These are phyloP conservation scores for Callocephalon fimbriatum DNA, from an alignment of 2,113 vertebrate species.

Conservation along the genomic window DNA sequence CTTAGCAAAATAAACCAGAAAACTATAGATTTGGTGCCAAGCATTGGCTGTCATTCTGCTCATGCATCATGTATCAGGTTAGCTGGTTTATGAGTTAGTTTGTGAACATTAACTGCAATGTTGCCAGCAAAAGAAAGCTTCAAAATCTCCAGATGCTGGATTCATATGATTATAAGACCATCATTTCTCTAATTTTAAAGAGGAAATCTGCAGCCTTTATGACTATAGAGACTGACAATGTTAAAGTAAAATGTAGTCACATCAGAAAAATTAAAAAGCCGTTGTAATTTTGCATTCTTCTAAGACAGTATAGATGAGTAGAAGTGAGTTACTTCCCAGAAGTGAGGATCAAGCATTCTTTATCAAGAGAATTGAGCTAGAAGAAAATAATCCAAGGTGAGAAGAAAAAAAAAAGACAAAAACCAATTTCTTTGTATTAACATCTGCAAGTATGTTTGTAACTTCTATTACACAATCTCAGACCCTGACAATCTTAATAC, in stretches of 20 bases:
- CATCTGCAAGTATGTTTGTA: background rate
- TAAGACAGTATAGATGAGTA: background rate
- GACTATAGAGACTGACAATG: background rate
- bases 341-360: background rate
- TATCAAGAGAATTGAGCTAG: background rate
- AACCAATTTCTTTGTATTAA: background rate
- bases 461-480: background rate
- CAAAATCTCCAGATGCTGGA: background rate
- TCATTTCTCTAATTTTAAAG: background rate
- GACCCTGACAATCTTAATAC: background rate
- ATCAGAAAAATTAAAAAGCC: background rate
- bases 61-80: background rate
- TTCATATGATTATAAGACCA: background rate
- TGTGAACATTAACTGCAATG: background rate
- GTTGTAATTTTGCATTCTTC: background rate
- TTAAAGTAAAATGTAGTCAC: background rate
- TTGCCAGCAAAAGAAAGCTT: background rate
- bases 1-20: background rate
- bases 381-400: background rate
- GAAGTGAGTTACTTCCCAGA: background rate
- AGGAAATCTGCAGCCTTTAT: background rate
- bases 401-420: background rate
- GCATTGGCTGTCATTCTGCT: background rate
- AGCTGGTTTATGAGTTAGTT: background rate
- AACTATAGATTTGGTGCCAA: background rate